A percentile compares a stretch with the other conserved stretches of the same genome.
Evolutionary conservation across 2,113 vertebrate species (phyloP).

Genomic region (Tautogolabrus adspersus): DNA sequence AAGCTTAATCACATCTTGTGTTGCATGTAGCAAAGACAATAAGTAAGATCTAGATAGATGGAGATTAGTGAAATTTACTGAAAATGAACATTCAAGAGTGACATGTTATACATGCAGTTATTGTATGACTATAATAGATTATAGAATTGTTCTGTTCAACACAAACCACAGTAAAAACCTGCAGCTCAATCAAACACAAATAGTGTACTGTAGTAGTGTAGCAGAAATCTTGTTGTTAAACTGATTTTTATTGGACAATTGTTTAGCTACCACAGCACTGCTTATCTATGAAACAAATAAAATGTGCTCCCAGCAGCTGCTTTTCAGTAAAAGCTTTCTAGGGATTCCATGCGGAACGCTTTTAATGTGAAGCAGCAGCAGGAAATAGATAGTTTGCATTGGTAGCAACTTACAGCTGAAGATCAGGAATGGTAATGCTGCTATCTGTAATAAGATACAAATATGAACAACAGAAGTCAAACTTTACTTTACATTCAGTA

Average conservation of each 20-base stretch:
- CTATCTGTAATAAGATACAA: too few species aligned
- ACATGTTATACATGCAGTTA: not conserved
- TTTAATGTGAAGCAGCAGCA: slow-evolving; percentile 10
- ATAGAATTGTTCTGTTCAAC: not conserved
- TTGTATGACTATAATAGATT: not conserved
- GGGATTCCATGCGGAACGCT: not conserved
- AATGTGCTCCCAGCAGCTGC: not conserved
- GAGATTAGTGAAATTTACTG: too few species aligned
- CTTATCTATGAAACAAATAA: not conserved
- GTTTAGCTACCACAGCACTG: not conserved
- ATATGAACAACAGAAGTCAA: too few species aligned
- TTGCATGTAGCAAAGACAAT: not conserved
- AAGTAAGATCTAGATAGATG: not conserved
- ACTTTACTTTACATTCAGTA: too few species aligned
- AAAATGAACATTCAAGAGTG: not conserved
- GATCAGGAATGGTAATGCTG: too few species aligned
- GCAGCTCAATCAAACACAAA: not conserved
- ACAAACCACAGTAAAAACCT: not conserved
- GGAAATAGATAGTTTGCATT: slow-evolving; percentile 10
- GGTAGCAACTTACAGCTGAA: not conserved
- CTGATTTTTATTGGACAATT: not conserved
- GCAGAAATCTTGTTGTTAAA: not conserved
- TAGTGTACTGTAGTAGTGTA: not conserved
- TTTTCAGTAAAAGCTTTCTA: slow-evolving; percentile 8
- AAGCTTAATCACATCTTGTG: slow-evolving; percentile 1